These are phyloP conservation scores for Tetrax tetrax DNA, from an alignment of 2,113 vertebrate genomes.

Conservation along the genomic window DNA sequence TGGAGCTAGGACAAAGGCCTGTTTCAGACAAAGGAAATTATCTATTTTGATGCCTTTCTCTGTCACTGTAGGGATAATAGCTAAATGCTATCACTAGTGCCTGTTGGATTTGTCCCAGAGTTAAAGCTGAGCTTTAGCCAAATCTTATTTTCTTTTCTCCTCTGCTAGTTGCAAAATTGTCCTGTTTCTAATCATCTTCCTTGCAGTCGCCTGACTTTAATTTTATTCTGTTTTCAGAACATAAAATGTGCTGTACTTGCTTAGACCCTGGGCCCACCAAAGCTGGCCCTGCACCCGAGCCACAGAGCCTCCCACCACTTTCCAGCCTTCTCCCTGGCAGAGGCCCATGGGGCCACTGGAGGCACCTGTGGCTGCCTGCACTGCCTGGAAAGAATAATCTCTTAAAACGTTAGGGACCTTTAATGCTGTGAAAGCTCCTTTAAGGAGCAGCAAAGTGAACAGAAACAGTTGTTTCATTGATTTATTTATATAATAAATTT, in stretches of 20 bases:
- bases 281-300: not conserved
- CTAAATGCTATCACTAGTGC: not conserved
- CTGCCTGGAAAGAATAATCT: not conserved
- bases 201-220: not conserved
- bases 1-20: not conserved
- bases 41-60: not conserved
- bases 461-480: not conserved
- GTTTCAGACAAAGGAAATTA: not conserved
- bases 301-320: not conserved
- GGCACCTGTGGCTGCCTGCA: not conserved
- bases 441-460: not conserved
- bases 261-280: not conserved
- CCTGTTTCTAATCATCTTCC: not conserved
- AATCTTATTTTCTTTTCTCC: not conserved
- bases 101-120: not conserved
- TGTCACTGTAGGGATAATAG: not conserved
- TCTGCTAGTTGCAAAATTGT: not conserved
- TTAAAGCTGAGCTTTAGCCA: not conserved
- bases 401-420: not conserved
- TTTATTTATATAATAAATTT: not conserved
- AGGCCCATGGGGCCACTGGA: not conserved
- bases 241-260: not conserved
- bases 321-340: not conserved
- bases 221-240: not conserved
- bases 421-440: not conserved